phyloP scores from a whole-genome alignment of 2,888 invertebrate genomes.

The Agrotis exclamationis region DNA sequence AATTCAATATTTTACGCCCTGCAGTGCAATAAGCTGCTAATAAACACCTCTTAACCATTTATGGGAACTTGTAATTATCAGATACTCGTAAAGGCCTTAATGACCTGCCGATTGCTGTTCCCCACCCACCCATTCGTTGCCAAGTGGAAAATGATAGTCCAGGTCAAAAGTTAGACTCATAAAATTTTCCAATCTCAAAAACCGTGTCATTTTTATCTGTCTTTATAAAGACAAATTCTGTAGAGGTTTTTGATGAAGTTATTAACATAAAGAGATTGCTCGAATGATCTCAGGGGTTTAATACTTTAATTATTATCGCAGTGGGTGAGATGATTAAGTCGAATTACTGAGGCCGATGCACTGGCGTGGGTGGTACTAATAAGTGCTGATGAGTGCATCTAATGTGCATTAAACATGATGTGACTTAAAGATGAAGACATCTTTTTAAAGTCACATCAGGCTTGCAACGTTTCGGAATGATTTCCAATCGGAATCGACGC shows the following conservation, averaged over 20 bases:
- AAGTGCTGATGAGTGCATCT: slow-evolving; percentile 44
- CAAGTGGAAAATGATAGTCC: slow-evolving; percentile 24
- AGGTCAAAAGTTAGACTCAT: slow-evolving; percentile 52
- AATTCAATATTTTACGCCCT: slow-evolving; percentile 47
- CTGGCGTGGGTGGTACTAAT: slow-evolving; percentile 64
- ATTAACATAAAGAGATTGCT: slow-evolving; percentile 60
- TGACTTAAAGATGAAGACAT: neutral
- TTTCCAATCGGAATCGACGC: slow-evolving; percentile 19
- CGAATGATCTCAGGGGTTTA: slow-evolving; percentile 62
- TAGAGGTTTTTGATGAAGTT: slow-evolving; percentile 57
- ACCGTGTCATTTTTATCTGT: slow-evolving; percentile 9
- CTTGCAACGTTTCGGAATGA: slow-evolving; percentile 18
- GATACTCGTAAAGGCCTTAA: slow-evolving; percentile 30
- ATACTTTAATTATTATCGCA: slow-evolving; percentile 72
- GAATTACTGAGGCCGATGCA: slow-evolving; percentile 63
- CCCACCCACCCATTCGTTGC: slow-evolving; percentile 33
- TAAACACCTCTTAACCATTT: slow-evolving; percentile 44
- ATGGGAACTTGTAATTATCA: slow-evolving; percentile 37
- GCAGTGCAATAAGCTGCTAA: slow-evolving; percentile 17
- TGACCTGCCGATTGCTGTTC: slow-evolving; percentile 31
- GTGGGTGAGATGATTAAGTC: slow-evolving; percentile 70
- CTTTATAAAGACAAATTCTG: slow-evolving; percentile 29
- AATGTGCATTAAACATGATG: slow-evolving; percentile 45
- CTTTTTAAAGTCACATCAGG: slow-evolving; percentile 13
- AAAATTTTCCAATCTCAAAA: slow-evolving; percentile 19